Base-by-base conservation (phyloP, 2,888 invertebrate species). In the Melikaiella ostensackeni region DNA sequence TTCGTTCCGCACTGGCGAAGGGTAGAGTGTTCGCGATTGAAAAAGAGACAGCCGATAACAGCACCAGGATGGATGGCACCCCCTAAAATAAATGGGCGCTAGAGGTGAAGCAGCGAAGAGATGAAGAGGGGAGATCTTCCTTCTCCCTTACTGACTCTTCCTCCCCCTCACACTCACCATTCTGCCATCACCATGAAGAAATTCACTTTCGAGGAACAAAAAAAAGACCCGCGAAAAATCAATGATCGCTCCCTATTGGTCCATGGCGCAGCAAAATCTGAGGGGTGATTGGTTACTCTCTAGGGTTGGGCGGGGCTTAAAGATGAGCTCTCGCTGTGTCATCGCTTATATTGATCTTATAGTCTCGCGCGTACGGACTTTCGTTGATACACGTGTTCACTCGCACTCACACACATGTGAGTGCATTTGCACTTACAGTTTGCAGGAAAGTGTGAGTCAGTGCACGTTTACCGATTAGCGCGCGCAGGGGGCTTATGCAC, bases 251-350 rank as follows among this genome's bases (percentile, higher is more conserved):
- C 73, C 77, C 80, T 78, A 90, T 90, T 91, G 90, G 91, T 62
- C 76, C 80, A 81, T 59, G 57, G 77, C 42, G 75, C 80, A 77
- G 75, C 82, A 77, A 75, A 81, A 80, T 80, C 80, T 80, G 81
- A 50, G 46, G 76, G 75, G 63, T 79, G 81, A 89, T 91, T 91
- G 90, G 91, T 77, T 66, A 80, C 81, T 35, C 66, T 62, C 76
- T 77, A 74, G 59, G 73, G 80, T 77, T 76, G 86, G 90, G 91
- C 87, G 91, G 87, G 86, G 90, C 90, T 89, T 90, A 89, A 89
- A 90, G 90, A 91, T 91, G 89, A 91, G 90, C 90, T 91, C 89
- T 90, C 89, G 89, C 88, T 90, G 86, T 91, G 89, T 91, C 90
- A 91, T 91, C 90, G 89, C 87, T 88, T 91, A 91, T 91, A 91